Base-by-base conservation (phyloP, 2,113 vertebrate species). In the Triplophysa rosa region DNA sequence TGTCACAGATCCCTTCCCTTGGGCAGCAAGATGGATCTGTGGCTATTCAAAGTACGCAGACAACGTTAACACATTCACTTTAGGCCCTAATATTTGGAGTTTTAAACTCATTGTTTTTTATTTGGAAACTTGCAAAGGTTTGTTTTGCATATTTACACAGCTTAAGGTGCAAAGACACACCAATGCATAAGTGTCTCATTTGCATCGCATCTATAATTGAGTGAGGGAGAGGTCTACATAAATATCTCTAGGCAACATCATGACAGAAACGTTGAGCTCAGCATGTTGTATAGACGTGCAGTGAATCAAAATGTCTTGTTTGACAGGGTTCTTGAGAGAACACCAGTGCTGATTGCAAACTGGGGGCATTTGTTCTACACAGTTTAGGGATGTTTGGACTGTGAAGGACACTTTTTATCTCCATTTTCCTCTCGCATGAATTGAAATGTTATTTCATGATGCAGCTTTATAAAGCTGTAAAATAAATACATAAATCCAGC, bases 1-100 rank as follows among this genome's bases (percentile, higher is more conserved):
- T 80, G 66, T 73, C 78, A 82, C 76, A 82, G 82, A 82, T 69
- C 66, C 61, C 40, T 63, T 80, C 77, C 80, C 78, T 81, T 4
- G 24, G 21, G 73, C 49, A 64, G 66, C 64, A 68, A 42, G 74
- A 74, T 67, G 78, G 65, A 80, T 63, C 74, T 52, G 47, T 58
- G 33, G 79, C 21, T 68, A 71, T 79, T 80, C 77, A 78, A 66
- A 63, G 52, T 40, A 16, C 8, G 13, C 40, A 68, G 40, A 69
- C 67, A 67, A 65, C 78, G 37, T 59, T 82, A 69, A 80, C 84
- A 68, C 52, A 37, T 83, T 78, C 64, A 64, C 67, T 82, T 70
- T 62, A 75, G 58, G 56, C 71, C 68, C 56, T 75, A 61, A 81
- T 79, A 79, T 84, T 84, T 81, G 47, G 64, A 54, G 72, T 75